Evolutionary conservation across 2,797 vertebrate species (phyloP), one percentile per base, ranked within the genome.

Genomic region (Myiothlypis coronata): DNA sequence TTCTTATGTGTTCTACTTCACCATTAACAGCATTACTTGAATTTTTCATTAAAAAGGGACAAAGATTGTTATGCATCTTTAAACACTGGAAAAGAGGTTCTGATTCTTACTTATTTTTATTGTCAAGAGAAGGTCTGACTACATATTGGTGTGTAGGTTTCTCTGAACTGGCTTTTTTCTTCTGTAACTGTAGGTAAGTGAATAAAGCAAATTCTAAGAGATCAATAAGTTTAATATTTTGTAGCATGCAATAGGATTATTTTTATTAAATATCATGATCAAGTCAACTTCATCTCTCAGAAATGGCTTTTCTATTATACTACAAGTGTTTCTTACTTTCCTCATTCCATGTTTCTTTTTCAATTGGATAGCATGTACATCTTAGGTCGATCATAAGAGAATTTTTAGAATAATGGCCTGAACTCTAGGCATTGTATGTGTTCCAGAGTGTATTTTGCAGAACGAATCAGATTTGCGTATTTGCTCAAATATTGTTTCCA

Each of bases 1-100:
- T 89, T 94, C 89, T 87, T 84, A 85, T 69, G 35, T 92, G 75
- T 94, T 89, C 23, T 92, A 44, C 35, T 94, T 94, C 35, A 68
- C 41, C 34, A 39, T 82, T 89, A 89, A 64, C 30, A 57, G 6
- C 32, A 53, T 61, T 93, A 83, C 39, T 92, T 7, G 2, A 53
- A 75, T 78, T 69, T 61, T 84, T 52, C 70, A 39, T 85, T 95
- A 67, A 77, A 90, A 79, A 30, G 6, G 14, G 46, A 34, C 67
- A 74, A 71, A 90, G 70, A 64, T 71, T 64, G n/a, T 87, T 92
- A 85, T 11, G 15, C 1, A 0, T 64, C 75, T 91, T 93, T 82
- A 78, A 83, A 71, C 17, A 64, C 7, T 37, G 20, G 27, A 71
- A 94, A 89, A 93, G 70, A 74, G 2, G 7, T 85, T 92, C 32